Conservation (phyloP, 1,140 invertebrate species). For the Drosophila santomea region DNA sequence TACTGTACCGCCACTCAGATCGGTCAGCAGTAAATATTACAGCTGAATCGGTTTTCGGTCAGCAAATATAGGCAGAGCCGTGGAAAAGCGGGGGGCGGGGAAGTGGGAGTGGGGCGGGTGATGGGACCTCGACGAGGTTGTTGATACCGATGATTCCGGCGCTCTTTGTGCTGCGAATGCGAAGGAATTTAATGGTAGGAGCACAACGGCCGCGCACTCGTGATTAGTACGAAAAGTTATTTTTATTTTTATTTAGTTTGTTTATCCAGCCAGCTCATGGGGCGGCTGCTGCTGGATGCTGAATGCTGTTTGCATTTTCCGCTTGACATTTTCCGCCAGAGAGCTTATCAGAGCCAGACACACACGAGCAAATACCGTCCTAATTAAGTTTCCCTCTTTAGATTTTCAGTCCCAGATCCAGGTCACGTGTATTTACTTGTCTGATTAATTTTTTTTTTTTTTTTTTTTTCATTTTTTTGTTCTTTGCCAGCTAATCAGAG, state of each 20-base stretch:
- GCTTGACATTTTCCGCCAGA: slow-evolving; percentile 43
- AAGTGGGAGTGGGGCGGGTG: background rate
- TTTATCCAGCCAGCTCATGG: slow-evolving; percentile 40
- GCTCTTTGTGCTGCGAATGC: slow-evolving; percentile 30
- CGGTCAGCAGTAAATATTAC: slow-evolving; percentile 65
- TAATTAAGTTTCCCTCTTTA: slow-evolving; percentile 41
- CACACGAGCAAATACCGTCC: slow-evolving; percentile 39
- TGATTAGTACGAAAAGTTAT: slow-evolving; percentile 53
- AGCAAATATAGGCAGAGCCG: slow-evolving; percentile 19
- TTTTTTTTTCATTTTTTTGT: no score
- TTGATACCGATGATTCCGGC: slow-evolving; percentile 38
- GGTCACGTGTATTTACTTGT: slow-evolving; percentile 70
- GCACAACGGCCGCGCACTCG: slow-evolving; percentile 17
- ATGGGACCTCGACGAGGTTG: slow-evolving; percentile 38
- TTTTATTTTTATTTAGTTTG: slow-evolving; percentile 47
- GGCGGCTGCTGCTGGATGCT: slow-evolving; percentile 1
- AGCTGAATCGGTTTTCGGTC: slow-evolving; percentile 42
- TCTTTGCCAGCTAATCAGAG: slow-evolving; percentile 19
- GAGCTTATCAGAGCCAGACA: slow-evolving; percentile 42
- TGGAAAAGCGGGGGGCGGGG: slow-evolving; percentile 1
- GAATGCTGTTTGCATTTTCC: slow-evolving; percentile 22
- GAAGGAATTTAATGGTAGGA: slow-evolving; percentile 20
- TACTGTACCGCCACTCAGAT: slow-evolving; percentile 12
- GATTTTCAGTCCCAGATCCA: slow-evolving; percentile 44
- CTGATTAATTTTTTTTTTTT: slow-evolving; percentile 39